Base-by-base conservation (phyloP, 2,888 invertebrate genomes). In the Saturnia pavonia region DNA sequence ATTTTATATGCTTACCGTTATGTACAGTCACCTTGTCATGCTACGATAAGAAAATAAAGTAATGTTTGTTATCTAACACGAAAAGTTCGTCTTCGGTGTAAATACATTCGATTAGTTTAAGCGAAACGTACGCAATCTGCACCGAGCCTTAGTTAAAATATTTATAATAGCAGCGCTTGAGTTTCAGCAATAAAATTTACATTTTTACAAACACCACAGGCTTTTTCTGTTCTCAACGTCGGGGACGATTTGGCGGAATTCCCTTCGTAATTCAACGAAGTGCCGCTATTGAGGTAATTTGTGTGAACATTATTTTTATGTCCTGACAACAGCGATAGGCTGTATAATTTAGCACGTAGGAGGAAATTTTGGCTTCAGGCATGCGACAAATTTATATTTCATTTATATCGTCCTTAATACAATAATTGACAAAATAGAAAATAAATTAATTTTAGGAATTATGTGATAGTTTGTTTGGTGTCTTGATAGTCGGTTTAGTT, bases 121-220 rank as follows among this genome's bases (percentile, higher is more conserved):
- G 69, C 78, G 75, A 69, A 77, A 88, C 88, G 89, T 89, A 89
- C 87, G 89, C 85, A 77, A 75, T 83, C 77, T 88, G 88, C 87
- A 87, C 79, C 80, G 79, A 80, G 82, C 82, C 85, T 85, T 81
- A 84, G 79, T 83, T 91, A 88, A 91, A 91, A 91, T 91, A 92
- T 92, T 92, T 91, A 91, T 91, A 88, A 83, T 79, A 76, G 78
- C 76, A 77, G 76, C 57, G 79, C 78, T 82, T 80, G 84, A 82
- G 83, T 84, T 84, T 83, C 80, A 82, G 87, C 89, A 87, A 90
- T 92, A 92, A 90, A 91, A 92, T 92, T 91, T 91, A 89, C 91
- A 92, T 92, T 92, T 91, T 90, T 88, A 90, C 90, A 88, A 87
- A 89, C 87, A 80, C 80, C 57, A 77, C 67, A 51, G 63, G 45